Evolutionary conservation across 2,888 invertebrate genomes (phyloP), one percentile per base, ranked within the genome.

Genomic region (Phalera bucephala): DNA sequence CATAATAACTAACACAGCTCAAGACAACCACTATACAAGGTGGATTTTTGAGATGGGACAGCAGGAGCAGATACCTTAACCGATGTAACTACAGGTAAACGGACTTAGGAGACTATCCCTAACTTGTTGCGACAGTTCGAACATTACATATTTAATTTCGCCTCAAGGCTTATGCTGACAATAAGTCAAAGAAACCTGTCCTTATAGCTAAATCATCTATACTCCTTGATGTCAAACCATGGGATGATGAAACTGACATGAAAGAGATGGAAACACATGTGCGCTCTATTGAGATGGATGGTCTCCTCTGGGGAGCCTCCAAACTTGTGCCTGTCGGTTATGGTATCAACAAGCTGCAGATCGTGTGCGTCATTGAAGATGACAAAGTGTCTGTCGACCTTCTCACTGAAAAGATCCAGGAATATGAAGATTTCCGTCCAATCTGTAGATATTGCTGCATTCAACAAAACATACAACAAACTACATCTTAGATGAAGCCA

Each of bases 361-460:
- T 99, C 61, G 95, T 95, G 93, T 96, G 96, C 73, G 96, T 98
- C 40, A 96, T 99, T 66, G 98, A 98, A 87, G 99, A 99, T 80
- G 98, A 97, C 31, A 98, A 98, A 86, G 97, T 99, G 15, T 97
- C 97, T 21, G 94, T 97, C 33, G 97, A 97, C 82, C 91, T 94
- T 59, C 90, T 98, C 31, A 93, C 94, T 41, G 99, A 99, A 84
- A 92, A 93, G 68, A 98, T 99, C 66, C 94, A 96, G 77, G 95
- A 93, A 34, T 95, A 96, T 73, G 97, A 98, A 91, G 97, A 98
- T 69, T 94, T 92, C n/a, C 62, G 96, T 99, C 41, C 99, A 99
- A 84, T 97, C 97, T 52, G 97, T 98, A 52, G 99, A 99, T 82
- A 96, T 99, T 86, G 98, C 97, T 72, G 97, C 98, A 55, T 99